These are phyloP conservation scores for Delichon dasypus DNA, from an alignment of 2,797 vertebrate species.

Conservation along the genomic window DNA sequence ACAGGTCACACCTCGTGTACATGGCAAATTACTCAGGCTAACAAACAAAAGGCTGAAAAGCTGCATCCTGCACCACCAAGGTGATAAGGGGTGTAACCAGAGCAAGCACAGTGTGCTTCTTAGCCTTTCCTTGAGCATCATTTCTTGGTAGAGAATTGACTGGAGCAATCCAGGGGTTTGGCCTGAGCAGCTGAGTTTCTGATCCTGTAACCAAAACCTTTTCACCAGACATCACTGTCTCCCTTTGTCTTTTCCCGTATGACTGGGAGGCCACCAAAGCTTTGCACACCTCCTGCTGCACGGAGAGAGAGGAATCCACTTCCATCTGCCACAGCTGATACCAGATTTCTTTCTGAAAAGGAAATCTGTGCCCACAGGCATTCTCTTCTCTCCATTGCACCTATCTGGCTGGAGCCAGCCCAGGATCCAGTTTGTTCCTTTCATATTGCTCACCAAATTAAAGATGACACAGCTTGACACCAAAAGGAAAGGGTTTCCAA, in stretches of 20 bases:
- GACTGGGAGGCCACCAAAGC: neutral
- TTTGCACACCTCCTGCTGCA: neutral
- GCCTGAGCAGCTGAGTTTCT: neutral
- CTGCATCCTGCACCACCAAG: neutral
- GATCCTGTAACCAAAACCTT: neutral
- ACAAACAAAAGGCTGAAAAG: neutral
- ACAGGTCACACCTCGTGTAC: neutral
- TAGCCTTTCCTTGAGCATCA: neutral
- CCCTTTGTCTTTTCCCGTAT: neutral
- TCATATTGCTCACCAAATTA: neutral
- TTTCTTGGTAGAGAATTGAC: neutral
- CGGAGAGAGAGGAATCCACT: neutral
- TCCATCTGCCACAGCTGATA: neutral
- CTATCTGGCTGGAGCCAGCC: neutral
- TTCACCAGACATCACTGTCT: neutral
- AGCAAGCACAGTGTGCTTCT: neutral
- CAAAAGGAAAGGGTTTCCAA: slow-evolving; percentile 27
- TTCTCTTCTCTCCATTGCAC: neutral
- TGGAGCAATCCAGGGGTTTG: neutral
- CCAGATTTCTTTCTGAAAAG: neutral
- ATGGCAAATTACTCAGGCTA: neutral
- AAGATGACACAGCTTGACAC: slow-evolving; percentile 16
- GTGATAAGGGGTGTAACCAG: neutral
- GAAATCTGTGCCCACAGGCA: neutral
- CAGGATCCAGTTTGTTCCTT: neutral